phyloP scores from a whole-genome alignment of 2,113 vertebrate species.

The Papio anubis region DNA sequence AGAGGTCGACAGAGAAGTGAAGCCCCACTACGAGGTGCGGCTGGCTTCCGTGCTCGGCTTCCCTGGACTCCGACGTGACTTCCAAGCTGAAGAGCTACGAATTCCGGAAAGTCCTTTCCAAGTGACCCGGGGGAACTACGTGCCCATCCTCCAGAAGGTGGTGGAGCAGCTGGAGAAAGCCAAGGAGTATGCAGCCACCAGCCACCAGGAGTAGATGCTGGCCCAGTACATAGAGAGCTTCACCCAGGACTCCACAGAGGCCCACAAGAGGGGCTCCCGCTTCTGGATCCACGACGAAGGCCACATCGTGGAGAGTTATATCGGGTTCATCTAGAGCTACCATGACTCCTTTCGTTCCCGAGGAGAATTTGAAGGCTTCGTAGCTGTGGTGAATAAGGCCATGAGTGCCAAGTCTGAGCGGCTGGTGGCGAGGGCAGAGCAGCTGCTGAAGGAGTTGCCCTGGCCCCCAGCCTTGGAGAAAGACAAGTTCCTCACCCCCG shows the following conservation, averaged over 20 bases:
- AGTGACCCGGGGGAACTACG: conserved; percentile 91
- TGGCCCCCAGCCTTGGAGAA: conserved; percentile 93
- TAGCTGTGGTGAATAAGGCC: conserved; percentile 94
- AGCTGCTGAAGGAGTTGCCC: conserved; percentile 90
- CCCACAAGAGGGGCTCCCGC: conserved; percentile 93
- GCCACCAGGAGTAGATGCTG: conserved; percentile 91
- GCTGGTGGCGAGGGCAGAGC: conserved; percentile 89
- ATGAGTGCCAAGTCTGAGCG: conserved; percentile 92
- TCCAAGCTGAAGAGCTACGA: conserved; percentile 85
- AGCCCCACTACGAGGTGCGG: conserved; percentile 89
- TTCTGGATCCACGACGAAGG: conserved; percentile 95
- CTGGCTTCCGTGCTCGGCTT: conserved; percentile 89
- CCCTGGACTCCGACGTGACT: conserved; percentile 83
- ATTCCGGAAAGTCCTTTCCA: conserved; percentile 87
- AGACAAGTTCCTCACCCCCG: conserved; percentile 92
- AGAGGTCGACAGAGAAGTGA: conserved; percentile 79
- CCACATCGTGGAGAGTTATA: conserved; percentile 95
- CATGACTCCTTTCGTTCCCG: conserved; percentile 94
- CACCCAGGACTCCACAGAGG: conserved; percentile 89
- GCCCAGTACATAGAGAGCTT: conserved; percentile 90
- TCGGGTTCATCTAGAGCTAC: conserved; percentile 96
- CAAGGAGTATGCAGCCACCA: conserved; percentile 88
- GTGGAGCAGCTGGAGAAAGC: conserved; percentile 88
- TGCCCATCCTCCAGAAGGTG: conserved; percentile 89
- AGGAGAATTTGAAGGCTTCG: conserved; percentile 96